These are phyloP conservation scores for Leptogaster cylindrica DNA, from an alignment of 2,888 invertebrate genomes.

Conservation along the genomic window DNA sequence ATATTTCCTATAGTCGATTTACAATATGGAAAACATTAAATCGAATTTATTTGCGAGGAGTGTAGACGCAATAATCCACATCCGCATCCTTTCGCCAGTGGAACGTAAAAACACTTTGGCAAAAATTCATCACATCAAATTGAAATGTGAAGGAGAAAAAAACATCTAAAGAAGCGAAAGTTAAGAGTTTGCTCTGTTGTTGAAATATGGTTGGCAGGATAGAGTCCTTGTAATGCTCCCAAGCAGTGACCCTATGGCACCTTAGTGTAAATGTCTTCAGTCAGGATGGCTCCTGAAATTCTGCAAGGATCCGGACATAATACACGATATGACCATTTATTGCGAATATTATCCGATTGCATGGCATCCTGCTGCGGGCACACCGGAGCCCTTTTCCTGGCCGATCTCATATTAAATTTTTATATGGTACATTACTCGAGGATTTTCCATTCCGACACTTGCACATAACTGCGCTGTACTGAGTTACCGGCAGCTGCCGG, in stretches of 20 bases:
- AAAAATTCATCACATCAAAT: conserved; percentile 14
- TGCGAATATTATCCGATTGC: conserved; percentile 6
- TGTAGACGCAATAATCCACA: no score
- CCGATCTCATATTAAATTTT: conserved; percentile 30
- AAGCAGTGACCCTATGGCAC: background rate
- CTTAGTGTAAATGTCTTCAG: background rate
- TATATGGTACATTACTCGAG: conserved; percentile 7
- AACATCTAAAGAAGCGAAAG: conserved; percentile 2
- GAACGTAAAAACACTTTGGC: no score
- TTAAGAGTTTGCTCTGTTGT: no score
- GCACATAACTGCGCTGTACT: conserved; percentile 22
- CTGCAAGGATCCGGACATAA: background rate
- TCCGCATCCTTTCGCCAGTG: no score
- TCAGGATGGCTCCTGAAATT: background rate
- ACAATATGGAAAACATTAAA: no score
- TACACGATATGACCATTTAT: conserved; percentile 13
- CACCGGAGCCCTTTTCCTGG: background rate
- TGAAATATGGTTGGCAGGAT: background rate
- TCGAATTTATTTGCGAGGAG: no score
- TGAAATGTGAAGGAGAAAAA: conserved; percentile 9
- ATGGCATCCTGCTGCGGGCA: background rate
- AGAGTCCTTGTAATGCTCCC: background rate
- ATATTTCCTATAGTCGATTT: no score
- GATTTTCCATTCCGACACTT: conserved; percentile 25
- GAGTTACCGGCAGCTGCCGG: background rate